Base-by-base conservation (phyloP, 1,140 invertebrate genomes). In the Pissodes strobi region DNA sequence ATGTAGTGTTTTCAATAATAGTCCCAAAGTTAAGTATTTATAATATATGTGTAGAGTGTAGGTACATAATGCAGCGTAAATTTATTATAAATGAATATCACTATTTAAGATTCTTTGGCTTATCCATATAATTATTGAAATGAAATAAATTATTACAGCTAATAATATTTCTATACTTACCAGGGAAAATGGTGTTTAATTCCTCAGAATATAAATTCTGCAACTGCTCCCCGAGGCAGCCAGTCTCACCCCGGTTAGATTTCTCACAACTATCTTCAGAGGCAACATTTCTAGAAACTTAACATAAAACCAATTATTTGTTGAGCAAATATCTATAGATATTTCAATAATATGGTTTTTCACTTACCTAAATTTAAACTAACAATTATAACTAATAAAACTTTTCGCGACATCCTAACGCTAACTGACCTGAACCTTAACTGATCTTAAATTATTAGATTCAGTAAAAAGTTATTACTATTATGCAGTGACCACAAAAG, bases 191-290 rank as follows among this genome's bases (percentile, higher is more conserved):
- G n/a, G n/a, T n/a, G n/a, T n/a, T n/a, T n/a, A n/a, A n/a, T n/a
- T n/a, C n/a, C n/a, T n/a, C n/a, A n/a, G n/a, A n/a, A n/a, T n/a
- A n/a, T n/a, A 12, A 43, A 6, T 17, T 43, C 6, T 17, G 5
- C 9, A 17, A 43, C 4, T 9, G 9, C 9, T 12, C n/a, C 43
- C 22, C 55, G 6, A 18, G 10, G 18, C 49, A 53, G 10, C 49
- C 49, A 18, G 49, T 53, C 6, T 53, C 49, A 6, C 49, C 49
- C 18, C 49, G 25, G 2, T 53, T 27, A n/a, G 39, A 43, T 43
- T 43, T 2, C 9, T 13, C 8, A 43, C 8, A 43, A 43, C 9
- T n/a, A 43, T 17, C 9, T 43, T 15, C 39, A 12, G 18, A 17
- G 2, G 15, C 39, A 43, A 13, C 39, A 17, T 13, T 43, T 8